A percentile compares a stretch with the other conserved stretches of the same genome.
Evolutionary conservation across 2,888 invertebrate genomes (phyloP).

Genomic region (Colletes collaris): DNA sequence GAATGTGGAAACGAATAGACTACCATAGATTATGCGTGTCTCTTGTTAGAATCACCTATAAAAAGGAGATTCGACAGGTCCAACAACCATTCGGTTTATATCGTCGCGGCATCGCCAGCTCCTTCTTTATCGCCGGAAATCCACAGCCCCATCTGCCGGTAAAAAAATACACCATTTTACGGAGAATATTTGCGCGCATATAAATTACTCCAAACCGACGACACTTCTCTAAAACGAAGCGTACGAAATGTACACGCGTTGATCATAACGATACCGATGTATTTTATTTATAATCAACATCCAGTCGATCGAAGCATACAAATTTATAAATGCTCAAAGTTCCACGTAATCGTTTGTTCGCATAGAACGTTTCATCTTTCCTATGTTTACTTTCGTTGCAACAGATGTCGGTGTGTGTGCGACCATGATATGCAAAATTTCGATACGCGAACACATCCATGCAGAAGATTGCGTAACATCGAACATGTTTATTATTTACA

Average conservation of each 20-base stretch:
- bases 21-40: no score
- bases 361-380: not conserved
- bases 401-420: not conserved
- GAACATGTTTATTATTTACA: not conserved
- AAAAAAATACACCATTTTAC: no score
- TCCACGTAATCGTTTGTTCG: not conserved
- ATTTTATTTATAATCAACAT: not conserved
- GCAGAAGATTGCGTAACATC: conserved; percentile 21
- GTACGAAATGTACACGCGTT: no score
- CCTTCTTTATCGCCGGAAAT: not conserved
- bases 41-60: not conserved
- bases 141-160: no score
- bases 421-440: not conserved
- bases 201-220: no score
- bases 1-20: no score
- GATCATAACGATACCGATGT: not conserved
- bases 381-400: not conserved
- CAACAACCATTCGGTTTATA: not conserved
- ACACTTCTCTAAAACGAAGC: no score
- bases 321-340: not conserved
- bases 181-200: no score
- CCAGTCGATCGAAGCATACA: no score
- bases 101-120: not conserved
- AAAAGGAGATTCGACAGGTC: not conserved
- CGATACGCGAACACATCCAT: not conserved